Evolutionary conservation across 2,113 vertebrate species (phyloP).

Genomic region (Sander vitreus): DNA sequence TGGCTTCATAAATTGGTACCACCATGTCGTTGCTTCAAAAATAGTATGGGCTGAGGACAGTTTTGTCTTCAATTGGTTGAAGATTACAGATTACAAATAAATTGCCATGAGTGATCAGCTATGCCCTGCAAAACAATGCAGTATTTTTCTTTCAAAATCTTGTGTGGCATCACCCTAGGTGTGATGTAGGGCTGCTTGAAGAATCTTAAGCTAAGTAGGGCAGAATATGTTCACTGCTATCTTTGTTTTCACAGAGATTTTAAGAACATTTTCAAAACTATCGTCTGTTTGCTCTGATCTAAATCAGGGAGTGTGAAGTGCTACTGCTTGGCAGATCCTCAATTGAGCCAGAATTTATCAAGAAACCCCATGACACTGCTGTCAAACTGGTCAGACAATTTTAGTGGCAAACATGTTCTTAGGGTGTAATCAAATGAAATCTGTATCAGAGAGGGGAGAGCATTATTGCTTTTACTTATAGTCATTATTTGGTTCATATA

Average conservation of each 20-base stretch:
- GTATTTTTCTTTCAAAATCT: not conserved
- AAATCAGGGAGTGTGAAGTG: not conserved
- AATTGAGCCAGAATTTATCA: not conserved
- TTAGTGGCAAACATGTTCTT: not conserved
- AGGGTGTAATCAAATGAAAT: not conserved
- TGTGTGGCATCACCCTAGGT: not conserved
- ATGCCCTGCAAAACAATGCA: not conserved
- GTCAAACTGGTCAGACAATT: not conserved
- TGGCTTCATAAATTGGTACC: not conserved
- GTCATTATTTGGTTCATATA: slow-evolving; percentile 7
- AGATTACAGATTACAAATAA: slow-evolving; percentile 1
- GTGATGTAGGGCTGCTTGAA: not conserved
- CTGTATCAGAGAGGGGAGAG: not conserved
- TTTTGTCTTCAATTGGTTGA: slow-evolving; percentile 10
- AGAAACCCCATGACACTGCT: not conserved
- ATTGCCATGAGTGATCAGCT: slow-evolving; percentile 1
- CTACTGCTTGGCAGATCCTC: not conserved
- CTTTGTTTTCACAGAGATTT: slow-evolving; percentile 7
- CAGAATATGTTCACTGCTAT: not conserved
- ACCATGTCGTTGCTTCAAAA: slow-evolving; percentile 10
- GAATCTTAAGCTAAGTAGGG: not conserved
- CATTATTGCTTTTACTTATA: not conserved
- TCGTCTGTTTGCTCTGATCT: not conserved
- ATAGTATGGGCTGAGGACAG: not conserved
- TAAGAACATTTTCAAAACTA: slow-evolving; percentile 5